These are phyloP conservation scores for Ailuropoda melanoleuca DNA, from an alignment of 2,113 vertebrate species.

Conservation along the genomic window DNA sequence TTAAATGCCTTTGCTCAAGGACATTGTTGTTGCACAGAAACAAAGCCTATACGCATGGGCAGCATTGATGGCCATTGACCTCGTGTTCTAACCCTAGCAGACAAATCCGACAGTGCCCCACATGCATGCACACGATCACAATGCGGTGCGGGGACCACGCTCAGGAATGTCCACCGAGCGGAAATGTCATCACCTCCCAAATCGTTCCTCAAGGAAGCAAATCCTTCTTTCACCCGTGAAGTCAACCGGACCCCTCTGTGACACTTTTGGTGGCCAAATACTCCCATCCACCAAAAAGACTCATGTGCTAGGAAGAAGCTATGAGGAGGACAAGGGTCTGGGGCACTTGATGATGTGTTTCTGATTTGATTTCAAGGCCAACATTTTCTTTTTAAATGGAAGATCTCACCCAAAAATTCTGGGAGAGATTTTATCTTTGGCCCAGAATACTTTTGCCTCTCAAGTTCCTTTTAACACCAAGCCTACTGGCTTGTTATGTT, in stretches of 20 bases:
- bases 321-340: background rate
- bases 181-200: background rate
- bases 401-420: background rate
- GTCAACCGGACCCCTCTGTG: background rate
- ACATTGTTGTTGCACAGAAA: background rate
- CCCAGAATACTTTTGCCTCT: background rate
- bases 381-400: background rate
- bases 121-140: background rate
- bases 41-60: background rate
- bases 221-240: background rate
- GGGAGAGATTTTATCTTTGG: background rate
- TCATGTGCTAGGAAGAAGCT: background rate
- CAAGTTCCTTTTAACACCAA: background rate
- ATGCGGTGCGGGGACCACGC: background rate
- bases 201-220: background rate
- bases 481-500: background rate
- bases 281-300: background rate
- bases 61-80: background rate
- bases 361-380: background rate
- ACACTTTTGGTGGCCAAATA: background rate
- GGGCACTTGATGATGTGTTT: background rate
- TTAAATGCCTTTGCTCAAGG: background rate
- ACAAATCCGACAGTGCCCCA: background rate
- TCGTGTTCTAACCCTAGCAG: background rate
- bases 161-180: background rate